Evolutionary conservation across 2,888 invertebrate species (phyloP), one percentile per base, ranked within the genome.

Genomic region (Latrodectus hesperus): DNA sequence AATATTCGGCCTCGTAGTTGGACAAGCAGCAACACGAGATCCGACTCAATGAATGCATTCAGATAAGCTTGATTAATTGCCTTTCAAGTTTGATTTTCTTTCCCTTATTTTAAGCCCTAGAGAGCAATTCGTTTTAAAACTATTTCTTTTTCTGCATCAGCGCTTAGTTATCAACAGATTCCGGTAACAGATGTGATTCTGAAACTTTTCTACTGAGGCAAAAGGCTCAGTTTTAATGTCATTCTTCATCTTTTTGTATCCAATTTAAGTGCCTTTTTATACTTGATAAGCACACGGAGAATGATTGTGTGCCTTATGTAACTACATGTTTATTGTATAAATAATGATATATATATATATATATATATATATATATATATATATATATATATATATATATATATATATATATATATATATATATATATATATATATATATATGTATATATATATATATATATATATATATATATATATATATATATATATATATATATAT

Each of bases 61-160:
- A 65, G 84, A 84, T 84, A 84, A 84, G 84, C 84, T 71, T 84
- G 84, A 84, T 84, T 84, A 84, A 84, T 84, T 84, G 84, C 84
- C 53, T 73, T 71, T 84, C 84, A 77, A 77, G 77, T 64, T 73
- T 71, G 76, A 71, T 84, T 72, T 84, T 84, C 84, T 84, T 84
- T 77, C 73, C 71, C 52, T 77, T 49, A 72, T 38, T 38, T 38
- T 38, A 67, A 84, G 73, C 65, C 51, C 71, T 84, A 14, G 77
- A 73, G 77, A 84, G 77, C 73, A 67, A 84, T 84, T 77, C 65
- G 55, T 84, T 84, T 52, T 67, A 84, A 73, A 71, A 68, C 52
- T 74, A 67, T 74, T 38, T 81, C 65, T 80, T 72, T 64, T n/a
- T 16, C 14, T 55, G 17, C n/a, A 17, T 55, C n/a, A n/a, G n/a